phyloP scores from a whole-genome alignment of 2,113 vertebrate species.

The Solenodon paradoxus region DNA sequence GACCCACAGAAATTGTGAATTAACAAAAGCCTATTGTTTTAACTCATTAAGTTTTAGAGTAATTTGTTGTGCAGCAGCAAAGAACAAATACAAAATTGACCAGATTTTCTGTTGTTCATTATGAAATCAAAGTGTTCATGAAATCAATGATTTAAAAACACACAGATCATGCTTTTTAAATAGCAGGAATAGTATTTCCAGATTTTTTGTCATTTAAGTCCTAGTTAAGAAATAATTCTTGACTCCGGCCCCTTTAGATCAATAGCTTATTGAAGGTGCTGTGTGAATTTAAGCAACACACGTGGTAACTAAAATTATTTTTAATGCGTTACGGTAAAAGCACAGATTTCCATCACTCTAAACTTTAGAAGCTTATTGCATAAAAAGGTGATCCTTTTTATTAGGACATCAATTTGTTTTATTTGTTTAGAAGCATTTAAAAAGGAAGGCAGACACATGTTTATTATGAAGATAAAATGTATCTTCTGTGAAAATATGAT shows the following conservation, averaged over 20 bases:
- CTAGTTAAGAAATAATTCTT: constrained; percentile 19
- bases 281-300: not conserved
- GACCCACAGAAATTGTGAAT: not conserved
- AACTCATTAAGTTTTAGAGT: not conserved
- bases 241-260: not conserved
- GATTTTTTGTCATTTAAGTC: not conserved
- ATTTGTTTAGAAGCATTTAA: constrained; percentile 23
- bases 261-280: not conserved
- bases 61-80: not conserved
- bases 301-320: not conserved
- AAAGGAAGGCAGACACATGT: constrained; percentile 9
- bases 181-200: not conserved
- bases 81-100: not conserved
- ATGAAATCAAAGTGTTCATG: not conserved
- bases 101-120: not conserved
- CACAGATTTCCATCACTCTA: not conserved
- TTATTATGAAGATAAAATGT: constrained; percentile 36
- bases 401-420: constrained; percentile 15
- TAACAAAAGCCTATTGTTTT: not conserved
- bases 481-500: constrained; percentile 27
- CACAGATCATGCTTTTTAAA: not conserved
- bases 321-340: not conserved
- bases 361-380: not conserved
- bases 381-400: not conserved
- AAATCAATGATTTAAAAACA: not conserved